Evolutionary conservation across 2,113 vertebrate genomes (phyloP).

Genomic region (Edolisoma coerulescens): DNA sequence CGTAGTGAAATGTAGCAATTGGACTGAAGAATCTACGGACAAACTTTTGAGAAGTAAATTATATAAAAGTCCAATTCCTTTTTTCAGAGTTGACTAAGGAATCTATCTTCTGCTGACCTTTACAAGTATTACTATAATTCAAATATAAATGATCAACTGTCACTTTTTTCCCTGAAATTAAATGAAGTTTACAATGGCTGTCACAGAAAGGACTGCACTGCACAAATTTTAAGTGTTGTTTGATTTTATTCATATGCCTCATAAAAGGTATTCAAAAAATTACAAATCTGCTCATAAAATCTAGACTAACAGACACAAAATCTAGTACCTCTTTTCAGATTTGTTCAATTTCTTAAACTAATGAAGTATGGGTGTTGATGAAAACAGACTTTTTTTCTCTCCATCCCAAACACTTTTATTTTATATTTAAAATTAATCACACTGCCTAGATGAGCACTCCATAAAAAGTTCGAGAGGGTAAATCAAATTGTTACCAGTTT

Average conservation of each 20-base stretch:
- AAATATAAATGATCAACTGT: neutral
- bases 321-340: neutral
- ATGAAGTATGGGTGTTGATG: neutral
- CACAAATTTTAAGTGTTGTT: neutral
- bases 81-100: neutral
- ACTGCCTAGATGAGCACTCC: neutral
- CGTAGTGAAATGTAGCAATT: accelerated
- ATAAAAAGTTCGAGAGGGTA: neutral
- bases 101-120: neutral
- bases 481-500: neutral
- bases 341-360: neutral
- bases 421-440: neutral
- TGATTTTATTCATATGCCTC: conserved; percentile 14
- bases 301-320: neutral
- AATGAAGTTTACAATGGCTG: neutral
- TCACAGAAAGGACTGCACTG: neutral
- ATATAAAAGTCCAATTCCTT: neutral
- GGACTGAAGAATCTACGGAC: neutral
- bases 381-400: neutral
- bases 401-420: neutral
- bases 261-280: conserved; percentile 28
- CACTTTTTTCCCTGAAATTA: neutral
- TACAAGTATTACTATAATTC: neutral
- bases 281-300: conserved; percentile 34
- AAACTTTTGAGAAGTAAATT: neutral